Evolutionary conservation across 1,140 invertebrate genomes (phyloP).

Genomic region (Euglossa dilemma): DNA sequence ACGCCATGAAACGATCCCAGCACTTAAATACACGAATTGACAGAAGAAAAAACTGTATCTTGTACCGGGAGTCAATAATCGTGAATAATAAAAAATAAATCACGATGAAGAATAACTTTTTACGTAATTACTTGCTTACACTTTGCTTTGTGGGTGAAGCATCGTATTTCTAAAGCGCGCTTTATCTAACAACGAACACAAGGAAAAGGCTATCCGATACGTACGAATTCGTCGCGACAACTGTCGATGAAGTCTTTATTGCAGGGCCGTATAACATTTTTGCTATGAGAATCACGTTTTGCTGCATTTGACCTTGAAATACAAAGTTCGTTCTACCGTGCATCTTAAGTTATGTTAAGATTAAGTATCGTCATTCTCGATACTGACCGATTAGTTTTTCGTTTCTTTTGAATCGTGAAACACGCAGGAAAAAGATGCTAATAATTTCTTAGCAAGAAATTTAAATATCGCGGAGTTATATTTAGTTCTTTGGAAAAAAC

Average conservation of each 20-base stretch:
- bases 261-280: not conserved
- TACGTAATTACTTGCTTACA: not conserved
- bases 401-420: too few relatives aligned
- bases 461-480: too few relatives aligned
- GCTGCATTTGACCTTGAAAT: not conserved
- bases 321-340: not conserved
- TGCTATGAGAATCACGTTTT: not conserved
- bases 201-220: not conserved
- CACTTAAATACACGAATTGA: not conserved
- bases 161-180: not conserved
- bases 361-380: not conserved
- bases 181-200: not conserved
- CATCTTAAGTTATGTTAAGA: not conserved
- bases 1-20: not conserved
- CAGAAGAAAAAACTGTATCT: not conserved
- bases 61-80: not conserved
- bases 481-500: too few relatives aligned
- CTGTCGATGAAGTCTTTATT: not conserved
- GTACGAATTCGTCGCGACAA: constrained; percentile 3
- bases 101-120: not conserved
- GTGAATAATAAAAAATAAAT: not conserved
- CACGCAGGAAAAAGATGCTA: too few relatives aligned
- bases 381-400: not conserved
- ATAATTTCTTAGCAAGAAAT: too few relatives aligned
- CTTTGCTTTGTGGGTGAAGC: not conserved